Percentiles rank a stretch among this genome's conserved stretches.
These are phyloP conservation scores for Drosophila kokeensis DNA, from an alignment of 2,888 invertebrate species.

Conservation along the genomic window DNA sequence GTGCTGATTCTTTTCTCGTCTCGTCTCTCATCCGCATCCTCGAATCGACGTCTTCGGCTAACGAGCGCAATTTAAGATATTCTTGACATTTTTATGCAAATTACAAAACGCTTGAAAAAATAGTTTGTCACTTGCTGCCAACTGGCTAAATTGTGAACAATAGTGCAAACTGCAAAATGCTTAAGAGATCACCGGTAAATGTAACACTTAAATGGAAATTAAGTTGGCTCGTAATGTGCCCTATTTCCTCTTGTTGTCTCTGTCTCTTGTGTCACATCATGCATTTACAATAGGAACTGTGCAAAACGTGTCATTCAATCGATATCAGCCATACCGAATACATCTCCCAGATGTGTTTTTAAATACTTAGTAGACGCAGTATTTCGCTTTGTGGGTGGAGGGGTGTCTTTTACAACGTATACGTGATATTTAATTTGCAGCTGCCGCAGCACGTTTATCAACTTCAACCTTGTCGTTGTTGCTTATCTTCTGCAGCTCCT, in stretches of 20 bases:
- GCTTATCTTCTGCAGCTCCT: slow-evolving; percentile 13
- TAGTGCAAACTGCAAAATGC: neutral
- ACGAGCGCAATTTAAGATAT: neutral
- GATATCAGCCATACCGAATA: slow-evolving; percentile 41
- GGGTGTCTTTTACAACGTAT: neutral
- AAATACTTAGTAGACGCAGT: slow-evolving; percentile 46
- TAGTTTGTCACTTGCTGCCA: neutral
- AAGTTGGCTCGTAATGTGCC: neutral
- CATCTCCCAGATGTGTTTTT: slow-evolving; percentile 24
- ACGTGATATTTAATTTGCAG: slow-evolving; percentile 9
- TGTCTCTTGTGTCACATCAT: slow-evolving; percentile 40
- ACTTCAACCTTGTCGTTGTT: slow-evolving; percentile 14
- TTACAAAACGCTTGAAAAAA: neutral
- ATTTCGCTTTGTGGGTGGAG: neutral
- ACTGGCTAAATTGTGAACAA: neutral
- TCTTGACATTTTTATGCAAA: neutral
- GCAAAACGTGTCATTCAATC: slow-evolving; percentile 58
- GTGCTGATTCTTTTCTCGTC: neutral
- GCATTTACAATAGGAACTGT: slow-evolving; percentile 44
- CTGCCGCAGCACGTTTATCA: slow-evolving; percentile 27
- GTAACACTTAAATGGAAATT: neutral
- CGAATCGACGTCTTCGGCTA: neutral
- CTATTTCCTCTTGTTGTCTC: neutral
- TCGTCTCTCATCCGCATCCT: neutral
- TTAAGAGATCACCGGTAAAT: neutral